A percentile compares a stretch with the other conserved stretches of the same genome.
These are phyloP conservation scores for Gobius niger DNA, from an alignment of 2,113 vertebrate species.

Conservation along the genomic window DNA sequence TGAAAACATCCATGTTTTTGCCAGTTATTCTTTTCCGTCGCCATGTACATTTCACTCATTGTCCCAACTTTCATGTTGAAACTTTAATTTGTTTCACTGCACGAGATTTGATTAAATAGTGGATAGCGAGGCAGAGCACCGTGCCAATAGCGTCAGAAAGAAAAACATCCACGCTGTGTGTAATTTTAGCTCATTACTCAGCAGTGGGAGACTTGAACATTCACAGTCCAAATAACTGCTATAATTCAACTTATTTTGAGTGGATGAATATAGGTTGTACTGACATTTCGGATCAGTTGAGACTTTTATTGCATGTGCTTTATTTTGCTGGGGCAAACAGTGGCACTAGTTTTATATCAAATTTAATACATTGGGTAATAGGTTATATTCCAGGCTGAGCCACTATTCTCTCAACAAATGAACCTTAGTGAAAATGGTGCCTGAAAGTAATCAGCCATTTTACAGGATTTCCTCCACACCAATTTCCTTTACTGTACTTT, in stretches of 20 bases:
- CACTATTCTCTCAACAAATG: no score
- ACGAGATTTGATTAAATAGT: not conserved
- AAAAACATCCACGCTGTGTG: not conserved
- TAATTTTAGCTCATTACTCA: slow-evolving; percentile 8
- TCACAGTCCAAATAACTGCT: slow-evolving; percentile 1
- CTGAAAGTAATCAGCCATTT: no score
- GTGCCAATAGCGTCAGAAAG: not conserved
- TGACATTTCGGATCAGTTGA: not conserved
- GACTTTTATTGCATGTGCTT: not conserved
- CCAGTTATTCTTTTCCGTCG: no score
- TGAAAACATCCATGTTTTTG: no score
- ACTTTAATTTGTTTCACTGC: not conserved
- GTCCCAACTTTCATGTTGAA: not conserved
- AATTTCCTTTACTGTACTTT: no score
- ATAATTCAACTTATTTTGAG: not conserved
- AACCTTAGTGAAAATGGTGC: no score
- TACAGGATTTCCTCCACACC: no score
- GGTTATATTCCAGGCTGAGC: no score
- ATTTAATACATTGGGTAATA: no score
- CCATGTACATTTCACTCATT: not conserved
- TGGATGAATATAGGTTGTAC: not conserved
- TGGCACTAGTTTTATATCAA: not conserved
- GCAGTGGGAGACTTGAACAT: not conserved
- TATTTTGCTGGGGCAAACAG: not conserved
- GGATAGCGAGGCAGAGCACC: not conserved